A percentile compares a stretch with the other conserved stretches of the same genome.
Evolutionary conservation across 2,113 vertebrate genomes (phyloP).

Genomic region (Phodopus roborovskii): DNA sequence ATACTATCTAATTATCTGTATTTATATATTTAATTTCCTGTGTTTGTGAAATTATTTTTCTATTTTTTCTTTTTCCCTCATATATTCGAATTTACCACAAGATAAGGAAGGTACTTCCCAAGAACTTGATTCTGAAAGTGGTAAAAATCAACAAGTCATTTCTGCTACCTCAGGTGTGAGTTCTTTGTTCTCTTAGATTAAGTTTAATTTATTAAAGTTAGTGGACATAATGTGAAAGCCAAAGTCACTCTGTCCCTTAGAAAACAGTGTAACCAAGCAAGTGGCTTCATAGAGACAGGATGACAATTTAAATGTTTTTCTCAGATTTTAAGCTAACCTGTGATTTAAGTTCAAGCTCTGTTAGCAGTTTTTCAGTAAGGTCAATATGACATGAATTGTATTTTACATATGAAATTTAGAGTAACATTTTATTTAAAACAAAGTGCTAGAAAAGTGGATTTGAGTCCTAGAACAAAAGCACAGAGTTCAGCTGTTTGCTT

Average conservation of each 20-base stretch:
- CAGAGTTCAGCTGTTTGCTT: not conserved
- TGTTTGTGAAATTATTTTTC: conserved; percentile 31
- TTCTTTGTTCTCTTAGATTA: conserved; percentile 14
- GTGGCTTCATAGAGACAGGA: not conserved
- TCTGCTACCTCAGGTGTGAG: conserved; percentile 77
- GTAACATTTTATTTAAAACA: conserved; percentile 43
- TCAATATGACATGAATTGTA: not conserved
- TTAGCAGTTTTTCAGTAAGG: not conserved
- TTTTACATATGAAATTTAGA: conserved; percentile 45
- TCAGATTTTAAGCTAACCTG: not conserved
- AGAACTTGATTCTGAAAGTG: conserved; percentile 68
- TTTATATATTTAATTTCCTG: conserved; percentile 38
- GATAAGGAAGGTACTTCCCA: conserved; percentile 69
- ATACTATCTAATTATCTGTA: not conserved
- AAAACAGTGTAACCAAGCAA: not conserved
- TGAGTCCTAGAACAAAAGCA: not conserved
- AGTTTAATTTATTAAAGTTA: not conserved
- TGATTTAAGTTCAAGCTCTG: conserved; percentile 41
- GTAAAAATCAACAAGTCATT: not conserved
- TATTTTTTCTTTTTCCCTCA: conserved; percentile 47
- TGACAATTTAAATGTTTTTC: not conserved
- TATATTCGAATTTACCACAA: conserved; percentile 58
- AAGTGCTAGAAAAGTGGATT: conserved; percentile 8
- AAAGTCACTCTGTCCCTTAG: not conserved
- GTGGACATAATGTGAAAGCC: not conserved